Evolutionary conservation across 1,140 invertebrate species (phyloP).

Genomic region (Hesperophylax magnus): DNA sequence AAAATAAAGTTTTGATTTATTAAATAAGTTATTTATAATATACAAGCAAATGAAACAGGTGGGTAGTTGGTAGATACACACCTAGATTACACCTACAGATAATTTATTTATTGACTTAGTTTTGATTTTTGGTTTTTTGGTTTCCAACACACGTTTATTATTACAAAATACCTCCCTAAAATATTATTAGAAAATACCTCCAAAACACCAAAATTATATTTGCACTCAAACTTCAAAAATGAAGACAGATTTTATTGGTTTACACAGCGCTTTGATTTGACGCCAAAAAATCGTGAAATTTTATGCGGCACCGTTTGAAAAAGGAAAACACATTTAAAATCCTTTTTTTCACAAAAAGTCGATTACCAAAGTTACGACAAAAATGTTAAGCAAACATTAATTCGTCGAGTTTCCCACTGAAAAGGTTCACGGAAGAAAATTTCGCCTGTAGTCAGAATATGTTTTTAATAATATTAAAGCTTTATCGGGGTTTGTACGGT

Average conservation of each 20-base stretch:
- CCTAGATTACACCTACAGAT: too few relatives aligned
- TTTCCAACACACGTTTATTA: not conserved
- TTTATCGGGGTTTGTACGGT: conserved; percentile 15
- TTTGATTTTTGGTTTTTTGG: not conserved
- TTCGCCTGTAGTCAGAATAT: conserved; percentile 5
- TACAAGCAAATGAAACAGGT: too few relatives aligned
- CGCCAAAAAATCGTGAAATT: not conserved
- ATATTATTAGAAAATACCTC: too few relatives aligned
- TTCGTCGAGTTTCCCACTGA: not conserved
- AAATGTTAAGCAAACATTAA: conserved; percentile 36
- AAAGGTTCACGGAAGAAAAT: not conserved
- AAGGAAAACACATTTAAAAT: conserved; percentile 38
- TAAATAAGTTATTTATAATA: too few relatives aligned
- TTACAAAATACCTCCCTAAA: too few relatives aligned
- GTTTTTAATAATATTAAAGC: conserved; percentile 34
- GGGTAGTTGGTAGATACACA: too few relatives aligned
- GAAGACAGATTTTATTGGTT: conserved; percentile 15
- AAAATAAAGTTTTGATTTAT: too few relatives aligned
- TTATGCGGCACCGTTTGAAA: conserved; percentile 1
- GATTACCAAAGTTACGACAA: conserved; percentile 28
- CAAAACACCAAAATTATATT: not conserved
- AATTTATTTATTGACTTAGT: not conserved
- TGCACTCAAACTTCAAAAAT: not conserved
- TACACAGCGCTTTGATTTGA: conserved; percentile 7
- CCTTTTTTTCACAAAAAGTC: conserved; percentile 29